Conservation (phyloP, 1,140 invertebrate genomes). For the Apolygus lucorum region DNA sequence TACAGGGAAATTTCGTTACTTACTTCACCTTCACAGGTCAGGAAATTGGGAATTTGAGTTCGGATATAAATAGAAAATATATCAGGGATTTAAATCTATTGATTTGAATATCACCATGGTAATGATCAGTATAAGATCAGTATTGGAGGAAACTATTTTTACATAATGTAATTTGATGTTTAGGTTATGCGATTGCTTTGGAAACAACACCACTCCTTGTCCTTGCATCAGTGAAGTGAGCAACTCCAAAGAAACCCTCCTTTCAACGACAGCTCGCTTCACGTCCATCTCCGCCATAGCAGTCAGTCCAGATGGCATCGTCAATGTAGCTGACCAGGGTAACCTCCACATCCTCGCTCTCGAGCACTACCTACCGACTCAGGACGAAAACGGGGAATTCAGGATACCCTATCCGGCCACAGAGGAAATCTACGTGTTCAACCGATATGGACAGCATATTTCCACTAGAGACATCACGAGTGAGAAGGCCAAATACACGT, state of each 20-base stretch:
- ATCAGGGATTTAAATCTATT: no score
- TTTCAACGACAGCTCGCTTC: conserved; percentile 83
- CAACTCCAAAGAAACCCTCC: conserved; percentile 53
- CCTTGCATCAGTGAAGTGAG: conserved; percentile 35
- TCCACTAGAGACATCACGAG: conserved; percentile 87
- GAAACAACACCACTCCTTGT: conserved; percentile 35
- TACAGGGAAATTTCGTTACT: no score
- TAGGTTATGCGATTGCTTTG: conserved; percentile 34
- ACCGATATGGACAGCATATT: conserved; percentile 88
- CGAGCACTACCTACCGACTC: conserved; percentile 78
- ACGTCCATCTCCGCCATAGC: conserved; percentile 85
- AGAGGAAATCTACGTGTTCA: conserved; percentile 90
- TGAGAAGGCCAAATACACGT: conserved; percentile 84
- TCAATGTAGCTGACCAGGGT: conserved; percentile 85
- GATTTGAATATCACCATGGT: no score
- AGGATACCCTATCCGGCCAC: conserved; percentile 83
- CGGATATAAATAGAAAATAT: no score
- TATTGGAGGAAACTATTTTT: not conserved
- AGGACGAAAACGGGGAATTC: conserved; percentile 84
- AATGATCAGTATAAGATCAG: no score
- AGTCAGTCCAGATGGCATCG: conserved; percentile 84
- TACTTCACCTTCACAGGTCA: no score
- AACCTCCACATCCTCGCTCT: conserved; percentile 80
- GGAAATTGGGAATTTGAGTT: no score
- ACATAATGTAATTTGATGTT: conserved; percentile 7